Percentiles rank a stretch among this genome's conserved stretches.
These are phyloP conservation scores for Bradypus variegatus DNA, from an alignment of 2,797 vertebrate genomes.

Conservation along the genomic window DNA sequence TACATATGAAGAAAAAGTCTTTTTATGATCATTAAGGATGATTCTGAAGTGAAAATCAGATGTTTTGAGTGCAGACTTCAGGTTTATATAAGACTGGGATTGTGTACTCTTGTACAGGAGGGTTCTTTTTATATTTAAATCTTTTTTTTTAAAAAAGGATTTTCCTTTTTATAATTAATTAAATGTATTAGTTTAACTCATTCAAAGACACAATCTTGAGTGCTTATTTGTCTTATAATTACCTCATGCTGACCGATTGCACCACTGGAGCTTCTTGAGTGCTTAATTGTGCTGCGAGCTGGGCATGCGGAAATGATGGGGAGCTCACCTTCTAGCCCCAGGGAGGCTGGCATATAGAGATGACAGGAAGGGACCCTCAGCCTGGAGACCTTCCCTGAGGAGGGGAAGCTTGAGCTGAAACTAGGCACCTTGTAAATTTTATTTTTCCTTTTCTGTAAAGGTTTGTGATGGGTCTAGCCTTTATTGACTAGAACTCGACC, in stretches of 20 bases:
- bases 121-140: neutral
- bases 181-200: neutral
- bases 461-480: neutral
- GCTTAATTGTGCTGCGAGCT: neutral
- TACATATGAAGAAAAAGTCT: neutral
- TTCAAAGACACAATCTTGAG: neutral
- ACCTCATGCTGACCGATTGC: no score
- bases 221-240: neutral
- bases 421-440: neutral
- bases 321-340: accelerated
- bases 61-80: neutral
- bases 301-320: neutral
- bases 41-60: neutral
- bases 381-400: neutral
- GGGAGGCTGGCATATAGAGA: neutral
- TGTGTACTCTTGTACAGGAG: neutral
- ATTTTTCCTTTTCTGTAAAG: neutral
- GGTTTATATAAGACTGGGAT: neutral
- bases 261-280: neutral
- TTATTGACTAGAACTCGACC: neutral
- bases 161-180: constrained; percentile 28
- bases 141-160: neutral
- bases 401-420: neutral
- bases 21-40: neutral
- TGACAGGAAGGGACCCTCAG: neutral